These are phyloP conservation scores for Plemyria rubiginata DNA, from an alignment of 2,888 invertebrate species.

Conservation along the genomic window DNA sequence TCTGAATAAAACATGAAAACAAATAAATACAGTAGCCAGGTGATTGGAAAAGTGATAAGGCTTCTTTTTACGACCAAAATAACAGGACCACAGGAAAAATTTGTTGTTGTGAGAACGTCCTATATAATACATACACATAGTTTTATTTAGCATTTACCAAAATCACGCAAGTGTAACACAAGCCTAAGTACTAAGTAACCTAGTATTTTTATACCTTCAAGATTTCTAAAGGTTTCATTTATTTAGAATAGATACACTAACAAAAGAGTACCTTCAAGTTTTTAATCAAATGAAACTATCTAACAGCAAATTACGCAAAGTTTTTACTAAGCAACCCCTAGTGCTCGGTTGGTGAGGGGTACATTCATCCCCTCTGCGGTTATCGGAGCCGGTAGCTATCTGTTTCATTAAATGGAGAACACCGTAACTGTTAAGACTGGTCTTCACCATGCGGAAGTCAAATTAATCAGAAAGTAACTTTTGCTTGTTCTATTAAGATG, in stretches of 20 bases:
- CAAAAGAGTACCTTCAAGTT: not conserved
- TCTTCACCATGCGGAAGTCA: not conserved
- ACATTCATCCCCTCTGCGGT: constrained; percentile 43
- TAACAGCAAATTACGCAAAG: constrained; percentile 17
- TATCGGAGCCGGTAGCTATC: constrained; percentile 42
- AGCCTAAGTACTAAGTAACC: no score
- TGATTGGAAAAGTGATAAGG: no score
- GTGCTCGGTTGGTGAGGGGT: constrained; percentile 7
- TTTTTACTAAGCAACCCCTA: constrained; percentile 22
- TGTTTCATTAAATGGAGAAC: constrained; percentile 45
- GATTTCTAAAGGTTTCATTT: no score
- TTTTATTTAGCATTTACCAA: no score
- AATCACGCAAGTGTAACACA: no score
- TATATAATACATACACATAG: no score
- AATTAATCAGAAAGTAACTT: not conserved
- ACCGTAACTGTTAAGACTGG: constrained; percentile 28
- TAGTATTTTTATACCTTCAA: no score
- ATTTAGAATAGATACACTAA: not conserved
- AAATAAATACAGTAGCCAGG: no score
- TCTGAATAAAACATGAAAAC: no score
- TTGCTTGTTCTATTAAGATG: not conserved
- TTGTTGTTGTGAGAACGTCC: no score
- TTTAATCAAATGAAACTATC: constrained; percentile 21
- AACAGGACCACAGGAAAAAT: no score
- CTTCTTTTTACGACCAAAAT: no score